phyloP scores from a whole-genome alignment of 1,140 invertebrate species.

The Philaenus spumarius region DNA sequence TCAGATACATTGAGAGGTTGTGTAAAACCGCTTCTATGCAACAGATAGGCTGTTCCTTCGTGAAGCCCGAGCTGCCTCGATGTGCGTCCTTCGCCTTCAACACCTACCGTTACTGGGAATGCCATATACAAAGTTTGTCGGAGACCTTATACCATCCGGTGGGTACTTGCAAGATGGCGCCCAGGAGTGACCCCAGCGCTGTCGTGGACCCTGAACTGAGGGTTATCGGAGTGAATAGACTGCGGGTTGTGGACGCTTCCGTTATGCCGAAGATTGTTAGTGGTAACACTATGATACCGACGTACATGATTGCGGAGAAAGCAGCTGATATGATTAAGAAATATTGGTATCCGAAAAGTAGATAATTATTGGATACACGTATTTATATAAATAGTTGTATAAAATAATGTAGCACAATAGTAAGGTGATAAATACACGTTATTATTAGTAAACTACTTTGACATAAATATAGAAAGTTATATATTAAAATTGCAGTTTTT shows the following conservation, averaged over 20 bases:
- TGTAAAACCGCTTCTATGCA: constrained; percentile 28
- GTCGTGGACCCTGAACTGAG: constrained; percentile 49
- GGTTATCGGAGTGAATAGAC: constrained; percentile 41
- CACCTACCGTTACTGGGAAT: constrained; percentile 59
- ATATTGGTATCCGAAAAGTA: not conserved
- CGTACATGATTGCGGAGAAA: constrained; percentile 32
- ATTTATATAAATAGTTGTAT: too few relatives aligned
- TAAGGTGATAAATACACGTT: too few relatives aligned
- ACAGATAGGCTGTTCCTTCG: constrained; percentile 26
- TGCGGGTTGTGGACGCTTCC: constrained; percentile 48
- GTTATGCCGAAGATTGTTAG: constrained; percentile 41
- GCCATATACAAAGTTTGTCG: constrained; percentile 9
- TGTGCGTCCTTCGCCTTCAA: constrained; percentile 55
- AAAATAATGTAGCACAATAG: too few relatives aligned
- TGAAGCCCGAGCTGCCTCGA: constrained; percentile 51
- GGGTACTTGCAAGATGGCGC: constrained; percentile 43
- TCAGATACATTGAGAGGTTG: constrained; percentile 14
- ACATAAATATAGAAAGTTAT: too few relatives aligned
- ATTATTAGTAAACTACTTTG: too few relatives aligned
- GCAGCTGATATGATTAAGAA: constrained; percentile 22
- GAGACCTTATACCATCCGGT: constrained; percentile 31
- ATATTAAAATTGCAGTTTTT: too few relatives aligned
- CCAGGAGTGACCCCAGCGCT: constrained; percentile 40
- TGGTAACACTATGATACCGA: constrained; percentile 45
- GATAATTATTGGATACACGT: too few relatives aligned